phyloP scores from a whole-genome alignment of 2,113 vertebrate species.

The Australoheros scitulus region DNA sequence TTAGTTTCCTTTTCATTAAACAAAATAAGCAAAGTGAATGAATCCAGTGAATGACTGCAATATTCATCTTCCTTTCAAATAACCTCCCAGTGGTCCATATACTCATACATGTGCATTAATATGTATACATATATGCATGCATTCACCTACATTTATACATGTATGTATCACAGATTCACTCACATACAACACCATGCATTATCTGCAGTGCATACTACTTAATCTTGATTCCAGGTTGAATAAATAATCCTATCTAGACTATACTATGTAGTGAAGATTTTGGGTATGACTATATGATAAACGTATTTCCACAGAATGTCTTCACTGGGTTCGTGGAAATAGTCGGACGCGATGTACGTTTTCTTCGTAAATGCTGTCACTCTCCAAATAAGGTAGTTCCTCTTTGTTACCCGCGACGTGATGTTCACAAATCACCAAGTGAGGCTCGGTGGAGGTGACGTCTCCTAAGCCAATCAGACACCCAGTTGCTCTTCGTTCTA shows the following conservation, averaged over 20 bases:
- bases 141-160: neutral
- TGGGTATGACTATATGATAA: neutral
- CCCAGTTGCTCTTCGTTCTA: neutral
- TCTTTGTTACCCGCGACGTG: slow-evolving; percentile 58
- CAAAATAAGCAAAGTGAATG: too few species aligned
- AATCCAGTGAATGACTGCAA: too few species aligned
- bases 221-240: neutral
- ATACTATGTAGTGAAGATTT: neutral
- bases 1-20: neutral
- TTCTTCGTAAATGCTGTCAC: slow-evolving; percentile 15
- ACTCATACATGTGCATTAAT: neutral
- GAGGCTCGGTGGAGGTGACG: neutral
- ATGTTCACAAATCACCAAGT: slow-evolving; percentile 37
- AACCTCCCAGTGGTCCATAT: too few species aligned
- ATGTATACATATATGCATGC: neutral
- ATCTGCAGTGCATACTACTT: neutral
- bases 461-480: slow-evolving; percentile 45
- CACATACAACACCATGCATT: neutral
- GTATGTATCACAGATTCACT: neutral
- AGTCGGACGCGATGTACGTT: slow-evolving; percentile 33
- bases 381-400: slow-evolving; percentile 51
- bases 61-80: too few species aligned
- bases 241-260: neutral
- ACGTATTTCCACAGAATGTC: neutral
- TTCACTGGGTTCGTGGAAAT: neutral